Conservation (phyloP, 35 echinoderm and acorn worm genomes). For the Stichopus chloronotus region DNA sequence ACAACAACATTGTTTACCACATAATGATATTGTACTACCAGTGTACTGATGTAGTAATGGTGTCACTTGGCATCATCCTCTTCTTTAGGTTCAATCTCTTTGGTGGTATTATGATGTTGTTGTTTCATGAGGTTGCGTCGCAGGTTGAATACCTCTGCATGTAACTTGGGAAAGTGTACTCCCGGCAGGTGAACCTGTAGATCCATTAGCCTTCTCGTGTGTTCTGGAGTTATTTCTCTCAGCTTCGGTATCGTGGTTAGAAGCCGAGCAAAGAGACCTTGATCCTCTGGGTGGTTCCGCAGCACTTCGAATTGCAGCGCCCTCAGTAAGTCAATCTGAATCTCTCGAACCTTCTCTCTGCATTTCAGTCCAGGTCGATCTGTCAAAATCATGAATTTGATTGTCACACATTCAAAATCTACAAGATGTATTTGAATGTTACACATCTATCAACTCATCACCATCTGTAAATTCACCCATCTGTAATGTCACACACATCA, state of each 20-base stretch:
- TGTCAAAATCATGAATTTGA: background rate
- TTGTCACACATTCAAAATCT: background rate
- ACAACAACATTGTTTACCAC: too few species aligned
- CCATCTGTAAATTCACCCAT: too few species aligned
- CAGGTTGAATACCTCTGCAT: constrained; percentile 98
- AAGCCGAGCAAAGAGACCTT: constrained; percentile 85
- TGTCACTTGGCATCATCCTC: constrained; percentile 27
- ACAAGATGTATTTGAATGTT: too few species aligned
- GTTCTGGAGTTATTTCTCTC: constrained; percentile 92
- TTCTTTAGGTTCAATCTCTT: constrained; percentile 32
- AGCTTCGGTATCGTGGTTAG: constrained; percentile 97
- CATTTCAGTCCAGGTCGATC: constrained; percentile 95
- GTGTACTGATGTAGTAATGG: background rate
- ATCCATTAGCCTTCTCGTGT: constrained; percentile 93
- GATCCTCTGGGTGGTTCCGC: constrained; percentile 85
- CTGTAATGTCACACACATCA: too few species aligned
- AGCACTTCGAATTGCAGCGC: constrained; percentile 82
- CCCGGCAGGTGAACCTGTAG: constrained; percentile 84
- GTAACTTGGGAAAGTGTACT: constrained; percentile 82
- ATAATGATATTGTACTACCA: too few species aligned
- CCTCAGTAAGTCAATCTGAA: constrained; percentile 84
- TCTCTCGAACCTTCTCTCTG: constrained; percentile 69
- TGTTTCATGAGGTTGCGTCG: constrained; percentile 18
- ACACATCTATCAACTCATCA: too few species aligned
- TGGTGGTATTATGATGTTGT: background rate